Conservation (phyloP, 2,113 vertebrate genomes). For the Ceyx margarethae region DNA sequence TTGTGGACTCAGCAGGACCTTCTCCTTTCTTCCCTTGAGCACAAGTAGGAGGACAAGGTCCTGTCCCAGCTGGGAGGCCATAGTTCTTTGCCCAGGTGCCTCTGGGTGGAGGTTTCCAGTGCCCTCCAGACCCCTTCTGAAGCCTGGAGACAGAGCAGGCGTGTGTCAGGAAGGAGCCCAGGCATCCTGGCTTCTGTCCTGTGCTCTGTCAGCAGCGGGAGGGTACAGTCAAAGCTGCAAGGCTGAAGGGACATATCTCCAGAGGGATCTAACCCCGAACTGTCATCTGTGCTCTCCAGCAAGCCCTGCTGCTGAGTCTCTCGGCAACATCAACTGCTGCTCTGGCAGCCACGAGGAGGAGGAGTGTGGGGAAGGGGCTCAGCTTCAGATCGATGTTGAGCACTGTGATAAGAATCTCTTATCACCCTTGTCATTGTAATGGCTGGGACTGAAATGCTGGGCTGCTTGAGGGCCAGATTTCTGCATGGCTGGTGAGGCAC, state of each 20-base stretch:
- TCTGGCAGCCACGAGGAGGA: neutral
- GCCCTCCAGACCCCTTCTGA: neutral
- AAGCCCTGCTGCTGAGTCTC: neutral
- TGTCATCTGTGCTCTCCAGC: neutral
- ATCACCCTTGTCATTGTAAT: constrained; percentile 85
- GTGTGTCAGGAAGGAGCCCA: neutral
- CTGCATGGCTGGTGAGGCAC: rapidly evolving
- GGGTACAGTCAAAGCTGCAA: neutral
- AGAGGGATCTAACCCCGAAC: neutral
- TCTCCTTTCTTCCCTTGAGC: neutral
- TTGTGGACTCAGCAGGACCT: neutral
- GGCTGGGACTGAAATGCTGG: constrained; percentile 73
- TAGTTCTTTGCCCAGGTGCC: neutral
- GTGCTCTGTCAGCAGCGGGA: neutral
- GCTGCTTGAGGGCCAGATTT: neutral
- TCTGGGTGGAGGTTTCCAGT: neutral
- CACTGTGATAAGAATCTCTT: constrained; percentile 81
- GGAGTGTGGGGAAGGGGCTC: constrained; percentile 19
- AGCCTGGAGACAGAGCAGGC: neutral
- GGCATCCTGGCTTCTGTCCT: rapidly evolving
- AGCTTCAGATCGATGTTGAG: constrained; percentile 75
- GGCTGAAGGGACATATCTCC: neutral
- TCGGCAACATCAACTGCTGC: rapidly evolving
- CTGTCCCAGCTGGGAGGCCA: neutral
- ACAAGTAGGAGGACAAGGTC: neutral